These are phyloP conservation scores for Sisor rabdophorus DNA, from an alignment of 2,113 vertebrate species.

Conservation along the genomic window DNA sequence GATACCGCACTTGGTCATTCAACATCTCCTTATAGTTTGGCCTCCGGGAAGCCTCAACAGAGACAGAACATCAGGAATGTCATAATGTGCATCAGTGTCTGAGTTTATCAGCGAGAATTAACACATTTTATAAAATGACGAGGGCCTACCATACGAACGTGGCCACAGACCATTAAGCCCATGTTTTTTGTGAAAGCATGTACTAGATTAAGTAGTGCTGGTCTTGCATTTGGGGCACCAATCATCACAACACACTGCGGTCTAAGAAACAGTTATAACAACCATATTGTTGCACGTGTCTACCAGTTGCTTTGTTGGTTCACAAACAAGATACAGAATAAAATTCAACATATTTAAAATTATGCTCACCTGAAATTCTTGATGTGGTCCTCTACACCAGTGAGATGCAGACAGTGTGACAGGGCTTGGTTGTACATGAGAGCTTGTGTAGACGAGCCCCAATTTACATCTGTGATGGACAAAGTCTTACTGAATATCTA, in stretches of 20 bases:
- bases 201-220: conserved; percentile 88
- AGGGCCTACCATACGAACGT: conserved; percentile 79
- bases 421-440: conserved; percentile 91
- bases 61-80: conserved; percentile 19
- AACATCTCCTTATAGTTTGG: conserved; percentile 86
- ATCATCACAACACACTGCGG: conserved; percentile 93
- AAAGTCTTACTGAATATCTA: conserved; percentile 5
- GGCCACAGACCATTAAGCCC: conserved; percentile 92
- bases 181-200: conserved; percentile 93
- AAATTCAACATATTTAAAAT: not conserved
- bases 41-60: conserved; percentile 77
- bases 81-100: not conserved
- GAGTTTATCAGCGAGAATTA: not conserved
- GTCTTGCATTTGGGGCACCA: conserved; percentile 85
- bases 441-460: conserved; percentile 97
- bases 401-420: conserved; percentile 86
- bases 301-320: not conserved
- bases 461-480: conserved; percentile 84
- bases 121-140: too few relatives aligned
- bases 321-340: not conserved
- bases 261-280: conserved; percentile 60
- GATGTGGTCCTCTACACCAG: conserved; percentile 91
- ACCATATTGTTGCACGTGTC: not conserved
- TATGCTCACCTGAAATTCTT: conserved; percentile 89
- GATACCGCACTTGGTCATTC: conserved; percentile 80